These are phyloP conservation scores for Caenorhabditis zanzibari DNA, from an alignment of 2,888 invertebrate genomes.

Conservation along the genomic window DNA sequence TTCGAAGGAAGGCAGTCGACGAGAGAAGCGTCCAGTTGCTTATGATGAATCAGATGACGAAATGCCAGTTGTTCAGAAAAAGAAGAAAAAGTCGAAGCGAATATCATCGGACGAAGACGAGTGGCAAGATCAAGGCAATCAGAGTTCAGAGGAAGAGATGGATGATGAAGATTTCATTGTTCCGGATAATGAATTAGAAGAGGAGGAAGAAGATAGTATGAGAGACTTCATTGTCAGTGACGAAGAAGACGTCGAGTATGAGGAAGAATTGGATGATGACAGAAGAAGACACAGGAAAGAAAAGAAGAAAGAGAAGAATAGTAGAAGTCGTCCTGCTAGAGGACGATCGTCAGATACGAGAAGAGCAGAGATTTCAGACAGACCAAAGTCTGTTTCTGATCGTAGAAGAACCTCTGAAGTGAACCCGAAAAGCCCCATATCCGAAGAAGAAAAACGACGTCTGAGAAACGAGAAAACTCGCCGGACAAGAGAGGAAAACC, in stretches of 20 bases:
- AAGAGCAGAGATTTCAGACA: not conserved
- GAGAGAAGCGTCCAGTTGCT: slow-evolving; percentile 1
- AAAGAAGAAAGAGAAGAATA: too few species aligned
- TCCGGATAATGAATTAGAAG: not conserved
- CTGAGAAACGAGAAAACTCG: not conserved
- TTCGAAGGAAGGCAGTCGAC: not conserved
- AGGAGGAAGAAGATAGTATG: slow-evolving; percentile 1
- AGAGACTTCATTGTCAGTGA: not conserved
- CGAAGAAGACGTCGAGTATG: not conserved
- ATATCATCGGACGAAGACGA: slow-evolving; percentile 14
- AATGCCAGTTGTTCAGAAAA: slow-evolving; percentile 8
- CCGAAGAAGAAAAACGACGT: not conserved
- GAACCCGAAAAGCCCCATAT: not conserved
- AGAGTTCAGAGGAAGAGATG: not conserved
- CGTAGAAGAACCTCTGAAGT: not conserved
- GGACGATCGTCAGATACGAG: not conserved
- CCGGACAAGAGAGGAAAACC: not conserved
- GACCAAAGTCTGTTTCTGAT: not conserved
- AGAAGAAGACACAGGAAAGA: not conserved
- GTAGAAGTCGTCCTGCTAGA: not conserved
- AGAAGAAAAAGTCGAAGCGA: not conserved
- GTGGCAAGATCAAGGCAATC: not conserved
- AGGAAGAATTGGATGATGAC: slow-evolving; percentile 9
- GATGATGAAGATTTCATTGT: slow-evolving; percentile 18
- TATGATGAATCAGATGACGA: slow-evolving; percentile 17